Evolutionary conservation across 2,888 invertebrate species (phyloP), one percentile per base, ranked within the genome.

Genomic region (Apocheima hispidaria): DNA sequence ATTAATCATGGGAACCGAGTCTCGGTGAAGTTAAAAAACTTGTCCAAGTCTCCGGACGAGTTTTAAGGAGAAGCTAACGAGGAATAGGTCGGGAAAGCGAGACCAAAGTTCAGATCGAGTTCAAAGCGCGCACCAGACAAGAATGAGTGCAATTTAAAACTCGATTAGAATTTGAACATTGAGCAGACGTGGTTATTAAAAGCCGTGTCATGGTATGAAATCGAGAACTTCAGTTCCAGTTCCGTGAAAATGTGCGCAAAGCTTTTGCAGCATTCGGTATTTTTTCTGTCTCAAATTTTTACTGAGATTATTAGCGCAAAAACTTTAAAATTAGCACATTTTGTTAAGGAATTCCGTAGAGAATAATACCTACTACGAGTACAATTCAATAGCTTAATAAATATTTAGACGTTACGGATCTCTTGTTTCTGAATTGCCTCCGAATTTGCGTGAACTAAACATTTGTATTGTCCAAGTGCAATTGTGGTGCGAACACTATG

Each of bases 131-230:
- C 84, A 86, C 81, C 84, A 88, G 87, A 88, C 87, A 87, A 89
- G 90, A 92, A 92, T 91, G 85, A 85, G 86, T 90, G 90, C 91
- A 92, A 92, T 92, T 92, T 91, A 92, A 91, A 92, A 92, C 85
- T 92, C 90, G 90, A 92, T 92, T 91, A 90, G 87, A 90, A 91
- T 91, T 90, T 82, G 87, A 89, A 86, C 82, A 88, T 86, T 84
- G 86, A 83, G 77, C 79, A 73, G 80, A 75, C 77, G 81, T 73
- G 83, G 83, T 88, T 90, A 91, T 91, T 90, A 87, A 90, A 88
- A 88, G 86, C 78, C 78, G 82, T 78, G 75, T 75, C 72, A 73
- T 73, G 71, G 80, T 75, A 75, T 73, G 71, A 74, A 72, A 69
- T 73, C 68, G 65, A 73, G 72, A 71, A 77, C 71, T 75, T 73